A percentile compares a stretch with the other conserved stretches of the same genome.
These are phyloP conservation scores for Buceros bicornis DNA, from an alignment of 2,797 vertebrate species.

Conservation along the genomic window DNA sequence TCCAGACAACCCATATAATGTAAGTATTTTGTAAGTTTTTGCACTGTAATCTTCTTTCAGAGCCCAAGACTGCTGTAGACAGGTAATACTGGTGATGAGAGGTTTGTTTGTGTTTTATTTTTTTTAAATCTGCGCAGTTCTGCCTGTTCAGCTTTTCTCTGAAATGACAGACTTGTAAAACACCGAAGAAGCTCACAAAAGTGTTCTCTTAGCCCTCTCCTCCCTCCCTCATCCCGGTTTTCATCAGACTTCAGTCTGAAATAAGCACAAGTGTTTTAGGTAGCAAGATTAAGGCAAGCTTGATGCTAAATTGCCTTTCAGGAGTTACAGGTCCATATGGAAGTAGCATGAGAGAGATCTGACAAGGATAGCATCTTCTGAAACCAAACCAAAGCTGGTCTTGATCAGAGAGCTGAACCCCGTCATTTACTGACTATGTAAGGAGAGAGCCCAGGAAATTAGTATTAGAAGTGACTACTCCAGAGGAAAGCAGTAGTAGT, in stretches of 20 bases:
- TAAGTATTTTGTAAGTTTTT: constrained; percentile 87
- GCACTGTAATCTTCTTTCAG: not conserved
- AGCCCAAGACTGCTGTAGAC: accelerated
- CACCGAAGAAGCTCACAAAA: not conserved
- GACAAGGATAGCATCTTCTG: not conserved
- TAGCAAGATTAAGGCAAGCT: not conserved
- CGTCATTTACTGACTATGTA: not conserved
- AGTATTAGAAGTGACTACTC: not conserved
- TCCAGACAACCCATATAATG: constrained; percentile 93
- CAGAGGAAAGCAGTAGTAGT: not conserved
- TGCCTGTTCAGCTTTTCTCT: not conserved
- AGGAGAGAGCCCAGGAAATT: not conserved
- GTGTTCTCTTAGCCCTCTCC: not conserved
- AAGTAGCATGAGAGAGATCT: not conserved
- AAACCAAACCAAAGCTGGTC: not conserved
- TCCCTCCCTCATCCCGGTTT: not conserved
- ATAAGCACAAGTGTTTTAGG: not conserved
- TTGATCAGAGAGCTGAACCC: not conserved
- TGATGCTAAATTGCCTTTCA: not conserved
- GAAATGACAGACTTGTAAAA: not conserved
- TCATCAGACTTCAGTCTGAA: not conserved
- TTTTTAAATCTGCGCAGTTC: not conserved
- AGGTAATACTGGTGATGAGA: not conserved
- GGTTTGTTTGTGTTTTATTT: not conserved
- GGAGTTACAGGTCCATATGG: not conserved